Evolutionary conservation across 37 sponge, comb jelly and placozoan species (phyloP).

Genomic region (Amphimedon queenslandica): DNA sequence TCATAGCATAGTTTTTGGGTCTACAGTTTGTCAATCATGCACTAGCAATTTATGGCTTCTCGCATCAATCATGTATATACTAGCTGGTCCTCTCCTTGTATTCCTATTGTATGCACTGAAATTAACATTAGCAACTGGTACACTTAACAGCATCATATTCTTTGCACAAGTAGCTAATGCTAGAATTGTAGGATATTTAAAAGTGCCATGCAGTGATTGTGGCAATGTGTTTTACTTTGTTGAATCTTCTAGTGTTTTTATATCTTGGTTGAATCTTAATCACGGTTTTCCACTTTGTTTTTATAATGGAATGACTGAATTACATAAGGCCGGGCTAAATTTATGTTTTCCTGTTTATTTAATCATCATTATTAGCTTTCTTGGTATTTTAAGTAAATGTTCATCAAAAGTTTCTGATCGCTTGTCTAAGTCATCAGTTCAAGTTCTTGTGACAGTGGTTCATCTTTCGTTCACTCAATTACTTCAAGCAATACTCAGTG

Average conservation of each 20-base stretch:
- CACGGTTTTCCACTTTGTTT: background rate
- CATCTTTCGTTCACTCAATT: background rate
- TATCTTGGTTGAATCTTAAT: no score
- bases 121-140: no score
- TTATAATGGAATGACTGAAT: background rate
- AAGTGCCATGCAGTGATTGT: no score
- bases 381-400: background rate
- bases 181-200: no score
- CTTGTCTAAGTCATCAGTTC: background rate
- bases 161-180: no score
- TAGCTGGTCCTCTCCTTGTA: conserved; percentile 23
- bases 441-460: background rate
- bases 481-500: background rate
- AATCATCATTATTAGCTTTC: background rate
- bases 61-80: no score
- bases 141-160: no score
- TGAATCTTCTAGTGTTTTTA: no score
- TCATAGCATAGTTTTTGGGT: conserved; percentile 23
- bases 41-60: no score
- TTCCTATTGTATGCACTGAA: no score
- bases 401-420: background rate
- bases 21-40: no score
- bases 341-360: background rate
- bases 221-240: no score
- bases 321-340: background rate